These are phyloP conservation scores for Oxyruncus cristatus DNA, from an alignment of 2,113 vertebrate genomes.

Conservation along the genomic window DNA sequence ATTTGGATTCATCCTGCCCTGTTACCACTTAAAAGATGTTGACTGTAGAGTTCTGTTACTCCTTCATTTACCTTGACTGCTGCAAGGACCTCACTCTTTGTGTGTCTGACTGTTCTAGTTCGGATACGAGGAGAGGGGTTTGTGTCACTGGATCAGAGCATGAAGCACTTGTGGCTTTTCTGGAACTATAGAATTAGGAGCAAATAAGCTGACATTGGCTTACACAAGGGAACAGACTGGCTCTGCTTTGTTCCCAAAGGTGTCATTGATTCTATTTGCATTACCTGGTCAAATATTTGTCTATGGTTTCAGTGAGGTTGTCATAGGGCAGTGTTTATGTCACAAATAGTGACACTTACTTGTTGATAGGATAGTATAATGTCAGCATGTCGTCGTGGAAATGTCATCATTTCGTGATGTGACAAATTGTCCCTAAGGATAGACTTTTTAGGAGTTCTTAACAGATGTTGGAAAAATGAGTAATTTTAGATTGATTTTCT, in stretches of 20 bases:
- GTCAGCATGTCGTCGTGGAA: background rate
- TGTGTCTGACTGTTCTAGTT: background rate
- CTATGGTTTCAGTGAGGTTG: background rate
- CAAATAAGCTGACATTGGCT: background rate
- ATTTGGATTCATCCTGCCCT: constrained; percentile 23
- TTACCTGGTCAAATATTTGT: background rate
- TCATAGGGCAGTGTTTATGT: background rate
- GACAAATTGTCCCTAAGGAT: background rate
- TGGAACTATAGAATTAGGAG: background rate
- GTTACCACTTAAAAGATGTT: background rate
- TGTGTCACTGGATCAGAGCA: background rate
- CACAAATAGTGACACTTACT: constrained; percentile 2
- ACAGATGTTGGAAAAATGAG: background rate
- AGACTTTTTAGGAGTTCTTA: background rate
- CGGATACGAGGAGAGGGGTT: background rate
- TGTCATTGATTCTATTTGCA: background rate
- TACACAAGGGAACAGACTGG: background rate
- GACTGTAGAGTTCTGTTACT: background rate
- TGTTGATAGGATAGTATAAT: background rate
- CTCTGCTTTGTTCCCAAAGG: background rate
- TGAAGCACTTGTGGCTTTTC: background rate
- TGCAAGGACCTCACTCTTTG: background rate
- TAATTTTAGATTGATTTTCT: background rate
- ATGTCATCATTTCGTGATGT: constrained; percentile 19
- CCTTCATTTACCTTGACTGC: background rate